Base-by-base conservation (phyloP, 2,888 invertebrate species). In the Cosmia pyralina region DNA sequence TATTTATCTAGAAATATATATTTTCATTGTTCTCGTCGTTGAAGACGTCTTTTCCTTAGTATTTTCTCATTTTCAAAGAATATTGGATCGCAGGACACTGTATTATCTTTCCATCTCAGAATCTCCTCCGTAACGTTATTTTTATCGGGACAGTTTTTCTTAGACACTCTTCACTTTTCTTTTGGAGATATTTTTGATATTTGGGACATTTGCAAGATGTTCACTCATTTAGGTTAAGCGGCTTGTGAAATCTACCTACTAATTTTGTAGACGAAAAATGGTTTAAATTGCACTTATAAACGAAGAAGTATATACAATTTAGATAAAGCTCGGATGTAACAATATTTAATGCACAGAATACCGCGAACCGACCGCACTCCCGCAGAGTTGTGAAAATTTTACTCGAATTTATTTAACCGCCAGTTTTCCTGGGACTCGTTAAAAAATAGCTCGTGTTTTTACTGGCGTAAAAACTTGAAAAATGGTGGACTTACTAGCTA, bases 31-130 rank as follows among this genome's bases (percentile, higher is more conserved):
- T 74, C 67, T 67, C 63, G 69, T 69, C 58, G 66, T 67, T 34
- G 55, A 67, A 28, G 55, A 22, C 50, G 72, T 64, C 70, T 79
- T 75, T 75, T 69, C 63, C 53, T 69, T 53, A 59, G 67, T 68
- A 75, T 72, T 83, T 66, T 74, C 67, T 60, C 57, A n/a, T 70
- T 41, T 63, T 69, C 58, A 60, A 79, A 81, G 62, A 74, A 76
- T 78, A 71, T 86, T 79, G 77, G 69, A 79, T 72, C 59, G 59
- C 60, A 62, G 69, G 69, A 65, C 71, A 66, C 57, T 73, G 58
- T 79, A 83, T 85, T 83, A 72, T 85, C 69, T 77, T 81, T 75
- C 73, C 69, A 81, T 84, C 64, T 72, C 53, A 75, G 69, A 60
- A 41, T 76, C 19, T 70, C 60, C 50, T 67, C 59, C 53, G 48